Evolutionary conservation across 2,888 invertebrate genomes (phyloP).

Genomic region (Parnassius apollo): DNA sequence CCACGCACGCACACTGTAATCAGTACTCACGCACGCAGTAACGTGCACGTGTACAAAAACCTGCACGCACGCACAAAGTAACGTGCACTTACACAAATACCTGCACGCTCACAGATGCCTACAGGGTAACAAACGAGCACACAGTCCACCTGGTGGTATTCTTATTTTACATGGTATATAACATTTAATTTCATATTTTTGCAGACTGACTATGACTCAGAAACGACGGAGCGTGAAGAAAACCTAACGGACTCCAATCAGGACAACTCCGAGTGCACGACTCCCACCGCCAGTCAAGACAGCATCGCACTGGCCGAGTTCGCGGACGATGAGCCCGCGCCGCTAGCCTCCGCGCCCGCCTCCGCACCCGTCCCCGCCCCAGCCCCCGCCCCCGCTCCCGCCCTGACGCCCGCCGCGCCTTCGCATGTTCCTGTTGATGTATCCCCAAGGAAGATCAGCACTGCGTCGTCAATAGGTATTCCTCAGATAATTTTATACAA

Average conservation of each 20-base stretch:
- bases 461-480: constrained; percentile 69
- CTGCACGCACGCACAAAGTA: too few relatives aligned
- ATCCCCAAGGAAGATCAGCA: constrained; percentile 61
- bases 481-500: too few relatives aligned
- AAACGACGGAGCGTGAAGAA: constrained; percentile 76
- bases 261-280: constrained; percentile 79
- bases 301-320: constrained; percentile 67
- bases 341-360: constrained; percentile 35
- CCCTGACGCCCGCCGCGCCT: constrained; percentile 23
- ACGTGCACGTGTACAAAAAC: too few relatives aligned
- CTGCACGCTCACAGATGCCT: too few relatives aligned
- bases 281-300: constrained; percentile 75
- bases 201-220: constrained; percentile 76
- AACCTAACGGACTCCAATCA: constrained; percentile 77
- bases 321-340: constrained; percentile 47
- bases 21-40: too few relatives aligned
- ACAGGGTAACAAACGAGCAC: too few relatives aligned
- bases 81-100: too few relatives aligned
- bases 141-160: too few relatives aligned
- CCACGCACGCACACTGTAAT: too few relatives aligned
- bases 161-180: too few relatives aligned
- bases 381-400: constrained; percentile 17
- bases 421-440: constrained; percentile 19
- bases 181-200: neutral
- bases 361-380: constrained; percentile 16